Conservation (phyloP, 2,797 vertebrate genomes). For the Bradypus variegatus region DNA sequence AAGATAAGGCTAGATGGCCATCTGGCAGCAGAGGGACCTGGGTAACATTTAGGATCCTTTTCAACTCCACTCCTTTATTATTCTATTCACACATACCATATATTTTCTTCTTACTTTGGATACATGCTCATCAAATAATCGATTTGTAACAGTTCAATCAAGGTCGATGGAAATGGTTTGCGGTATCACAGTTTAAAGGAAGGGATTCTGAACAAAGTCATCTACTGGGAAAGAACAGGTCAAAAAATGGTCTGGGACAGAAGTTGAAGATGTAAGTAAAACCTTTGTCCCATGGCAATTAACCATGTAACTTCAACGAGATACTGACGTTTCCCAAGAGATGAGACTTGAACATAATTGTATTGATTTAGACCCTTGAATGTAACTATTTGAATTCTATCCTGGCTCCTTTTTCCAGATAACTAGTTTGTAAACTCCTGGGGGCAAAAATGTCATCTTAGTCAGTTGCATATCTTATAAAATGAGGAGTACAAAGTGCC, state of each 20-base stretch:
- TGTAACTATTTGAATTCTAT: neutral
- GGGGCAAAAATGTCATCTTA: neutral
- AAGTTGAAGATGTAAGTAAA: neutral
- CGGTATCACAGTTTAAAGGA: neutral
- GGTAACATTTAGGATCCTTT: neutral
- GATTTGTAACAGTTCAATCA: neutral
- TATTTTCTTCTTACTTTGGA: neutral
- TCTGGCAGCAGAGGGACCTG: neutral
- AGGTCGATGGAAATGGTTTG: neutral
- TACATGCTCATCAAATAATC: neutral
- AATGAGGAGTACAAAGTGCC: neutral
- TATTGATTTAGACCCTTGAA: neutral
- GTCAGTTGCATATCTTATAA: neutral
- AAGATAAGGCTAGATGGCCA: neutral
- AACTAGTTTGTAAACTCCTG: neutral
- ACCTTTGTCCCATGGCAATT: neutral
- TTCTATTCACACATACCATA: neutral
- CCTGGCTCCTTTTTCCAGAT: neutral
- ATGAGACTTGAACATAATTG: neutral
- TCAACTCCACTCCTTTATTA: neutral
- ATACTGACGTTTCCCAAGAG: neutral
- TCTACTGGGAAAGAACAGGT: neutral
- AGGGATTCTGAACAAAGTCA: slow-evolving; percentile 7
- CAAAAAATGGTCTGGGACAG: neutral
- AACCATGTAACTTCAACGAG: neutral